Evolutionary conservation across 1,140 invertebrate genomes (phyloP).

Genomic region (Manduca sexta): DNA sequence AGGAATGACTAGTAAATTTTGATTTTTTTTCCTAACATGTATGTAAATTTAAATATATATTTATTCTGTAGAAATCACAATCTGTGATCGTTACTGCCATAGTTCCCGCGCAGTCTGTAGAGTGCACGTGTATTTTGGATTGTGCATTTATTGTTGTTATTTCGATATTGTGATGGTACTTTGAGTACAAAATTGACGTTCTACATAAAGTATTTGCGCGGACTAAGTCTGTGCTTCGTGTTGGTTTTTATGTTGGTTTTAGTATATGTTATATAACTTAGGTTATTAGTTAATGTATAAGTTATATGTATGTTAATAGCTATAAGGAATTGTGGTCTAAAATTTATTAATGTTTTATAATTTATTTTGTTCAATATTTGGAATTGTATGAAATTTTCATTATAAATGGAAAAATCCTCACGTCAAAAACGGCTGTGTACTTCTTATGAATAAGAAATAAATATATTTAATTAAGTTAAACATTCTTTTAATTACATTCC

Average conservation of each 20-base stretch:
- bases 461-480: conserved; percentile 8
- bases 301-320: too few relatives aligned
- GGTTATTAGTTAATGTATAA: background rate
- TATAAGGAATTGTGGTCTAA: too few relatives aligned
- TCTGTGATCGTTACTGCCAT: too few relatives aligned
- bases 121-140: conserved; percentile 4
- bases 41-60: too few relatives aligned
- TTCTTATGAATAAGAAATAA: conserved; percentile 49
- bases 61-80: too few relatives aligned
- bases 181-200: conserved; percentile 41
- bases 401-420: background rate
- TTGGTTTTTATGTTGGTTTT: background rate
- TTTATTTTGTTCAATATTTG: background rate
- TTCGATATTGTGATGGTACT: conserved; percentile 45
- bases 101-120: too few relatives aligned
- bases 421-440: conserved; percentile 63
- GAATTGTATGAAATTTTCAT: background rate
- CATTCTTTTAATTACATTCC: background rate
- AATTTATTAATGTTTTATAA: background rate
- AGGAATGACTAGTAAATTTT: too few relatives aligned
- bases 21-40: too few relatives aligned
- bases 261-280: background rate
- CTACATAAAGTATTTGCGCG: conserved; percentile 31
- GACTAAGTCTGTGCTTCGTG: conserved; percentile 24
- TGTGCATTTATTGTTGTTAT: conserved; percentile 18